These are phyloP conservation scores for Drosophila barbarae DNA, from an alignment of 2,888 invertebrate genomes.

Conservation along the genomic window DNA sequence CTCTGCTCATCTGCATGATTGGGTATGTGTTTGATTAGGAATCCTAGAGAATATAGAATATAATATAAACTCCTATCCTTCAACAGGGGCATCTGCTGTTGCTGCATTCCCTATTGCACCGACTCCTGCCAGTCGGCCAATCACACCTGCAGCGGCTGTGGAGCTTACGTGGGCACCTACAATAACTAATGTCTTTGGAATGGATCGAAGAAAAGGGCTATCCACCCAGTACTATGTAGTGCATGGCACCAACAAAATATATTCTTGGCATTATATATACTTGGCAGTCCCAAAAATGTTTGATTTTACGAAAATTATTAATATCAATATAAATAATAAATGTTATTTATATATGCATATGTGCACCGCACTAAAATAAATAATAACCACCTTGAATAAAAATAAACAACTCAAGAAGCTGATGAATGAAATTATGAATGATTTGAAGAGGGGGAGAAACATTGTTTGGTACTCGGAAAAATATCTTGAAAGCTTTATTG, in stretches of 20 bases:
- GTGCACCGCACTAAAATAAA: neutral
- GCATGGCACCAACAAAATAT: neutral
- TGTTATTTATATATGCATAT: neutral
- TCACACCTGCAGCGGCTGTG: constrained; percentile 69
- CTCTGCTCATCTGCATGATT: constrained; percentile 55
- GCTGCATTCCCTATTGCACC: constrained; percentile 68
- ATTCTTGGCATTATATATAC: neutral
- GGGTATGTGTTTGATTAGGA: constrained; percentile 36
- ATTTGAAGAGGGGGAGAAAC: neutral
- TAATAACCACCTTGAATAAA: neutral
- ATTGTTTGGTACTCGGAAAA: neutral
- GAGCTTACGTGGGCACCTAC: constrained; percentile 67
- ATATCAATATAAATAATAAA: neutral
- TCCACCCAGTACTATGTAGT: neutral
- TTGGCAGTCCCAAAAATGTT: neutral
- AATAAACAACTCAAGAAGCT: neutral
- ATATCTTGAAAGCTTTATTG: neutral
- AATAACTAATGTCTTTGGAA: constrained; percentile 46
- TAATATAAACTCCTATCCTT: neutral
- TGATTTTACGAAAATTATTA: neutral
- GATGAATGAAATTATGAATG: neutral
- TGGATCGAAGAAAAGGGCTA: neutral
- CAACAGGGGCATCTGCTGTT: constrained; percentile 60
- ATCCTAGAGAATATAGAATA: neutral
- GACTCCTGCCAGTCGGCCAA: constrained; percentile 72